These are phyloP conservation scores for Osmerus mordax DNA, from an alignment of 2,113 vertebrate genomes.

Conservation along the genomic window DNA sequence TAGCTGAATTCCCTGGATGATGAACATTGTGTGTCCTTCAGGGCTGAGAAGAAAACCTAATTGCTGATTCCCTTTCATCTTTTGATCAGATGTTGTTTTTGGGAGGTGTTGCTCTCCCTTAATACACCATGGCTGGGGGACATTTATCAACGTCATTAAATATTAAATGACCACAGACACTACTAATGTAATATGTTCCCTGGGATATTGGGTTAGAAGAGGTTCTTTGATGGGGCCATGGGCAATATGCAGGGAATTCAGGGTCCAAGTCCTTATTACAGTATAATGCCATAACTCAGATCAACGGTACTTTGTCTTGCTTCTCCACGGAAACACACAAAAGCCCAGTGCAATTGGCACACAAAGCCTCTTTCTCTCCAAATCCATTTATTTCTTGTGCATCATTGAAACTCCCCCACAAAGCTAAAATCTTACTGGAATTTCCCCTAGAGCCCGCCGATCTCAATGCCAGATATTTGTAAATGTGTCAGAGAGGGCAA, in stretches of 20 bases:
- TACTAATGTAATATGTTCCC: conserved; percentile 28
- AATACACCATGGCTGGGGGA: conserved; percentile 22
- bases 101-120: conserved; percentile 12
- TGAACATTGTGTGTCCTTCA: neutral
- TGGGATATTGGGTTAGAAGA: conserved; percentile 24
- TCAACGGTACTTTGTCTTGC: conserved; percentile 26
- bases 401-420: conserved; percentile 57
- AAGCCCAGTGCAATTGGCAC: conserved; percentile 23
- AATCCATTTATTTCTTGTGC: conserved; percentile 29
- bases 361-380: conserved; percentile 51
- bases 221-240: conserved; percentile 46
- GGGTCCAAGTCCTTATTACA: conserved; percentile 45
- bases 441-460: conserved; percentile 31
- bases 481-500: conserved; percentile 35
- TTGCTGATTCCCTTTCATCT: neutral
- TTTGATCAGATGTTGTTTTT: conserved; percentile 24
- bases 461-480: conserved; percentile 53
- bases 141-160: conserved; percentile 27
- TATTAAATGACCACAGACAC: conserved; percentile 30
- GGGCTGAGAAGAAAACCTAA: neutral
- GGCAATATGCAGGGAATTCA: conserved; percentile 32
- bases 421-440: conserved; percentile 38
- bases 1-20: neutral
- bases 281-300: conserved; percentile 32
- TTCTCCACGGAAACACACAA: conserved; percentile 36